These are phyloP conservation scores for Eudemis profundana DNA, from an alignment of 2,888 invertebrate species.

Conservation along the genomic window DNA sequence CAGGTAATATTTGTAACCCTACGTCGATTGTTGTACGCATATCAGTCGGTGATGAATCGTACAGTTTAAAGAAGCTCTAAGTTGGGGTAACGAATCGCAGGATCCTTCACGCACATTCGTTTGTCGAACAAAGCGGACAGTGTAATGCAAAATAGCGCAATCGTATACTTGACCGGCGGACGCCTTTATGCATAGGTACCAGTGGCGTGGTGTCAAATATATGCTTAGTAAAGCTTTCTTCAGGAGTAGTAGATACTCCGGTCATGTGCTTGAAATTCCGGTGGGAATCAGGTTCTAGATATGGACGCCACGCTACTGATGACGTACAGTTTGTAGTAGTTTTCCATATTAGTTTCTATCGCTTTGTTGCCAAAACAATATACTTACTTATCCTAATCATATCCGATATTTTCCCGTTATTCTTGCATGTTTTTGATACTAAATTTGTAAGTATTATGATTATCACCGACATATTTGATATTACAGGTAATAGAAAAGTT, in stretches of 20 bases:
- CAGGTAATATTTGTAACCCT: not conserved
- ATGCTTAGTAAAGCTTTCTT: too few species aligned
- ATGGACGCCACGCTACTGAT: too few species aligned
- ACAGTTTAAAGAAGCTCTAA: conserved; percentile 19
- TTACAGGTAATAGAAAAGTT: not conserved
- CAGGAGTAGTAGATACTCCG: too few species aligned
- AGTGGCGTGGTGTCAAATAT: too few species aligned
- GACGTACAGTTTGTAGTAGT: too few species aligned
- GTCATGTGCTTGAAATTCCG: too few species aligned
- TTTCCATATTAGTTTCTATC: not conserved
- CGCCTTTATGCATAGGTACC: conserved; percentile 1
- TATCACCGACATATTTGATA: not conserved
- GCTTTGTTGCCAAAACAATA: not conserved
- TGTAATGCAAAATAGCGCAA: conserved; percentile 40
- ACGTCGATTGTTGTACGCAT: not conserved
- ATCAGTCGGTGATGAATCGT: conserved; percentile 15
- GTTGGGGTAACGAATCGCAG: conserved; percentile 32
- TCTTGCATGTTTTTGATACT: not conserved
- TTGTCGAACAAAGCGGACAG: conserved; percentile 27
- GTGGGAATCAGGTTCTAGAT: too few species aligned
- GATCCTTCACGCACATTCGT: conserved; percentile 40
- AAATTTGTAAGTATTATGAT: not conserved
- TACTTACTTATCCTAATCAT: not conserved
- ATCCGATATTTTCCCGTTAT: not conserved
- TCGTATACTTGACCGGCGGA: conserved; percentile 15